Evolutionary conservation across 2,888 invertebrate species (phyloP).

Genomic region (Meloe dianella): DNA sequence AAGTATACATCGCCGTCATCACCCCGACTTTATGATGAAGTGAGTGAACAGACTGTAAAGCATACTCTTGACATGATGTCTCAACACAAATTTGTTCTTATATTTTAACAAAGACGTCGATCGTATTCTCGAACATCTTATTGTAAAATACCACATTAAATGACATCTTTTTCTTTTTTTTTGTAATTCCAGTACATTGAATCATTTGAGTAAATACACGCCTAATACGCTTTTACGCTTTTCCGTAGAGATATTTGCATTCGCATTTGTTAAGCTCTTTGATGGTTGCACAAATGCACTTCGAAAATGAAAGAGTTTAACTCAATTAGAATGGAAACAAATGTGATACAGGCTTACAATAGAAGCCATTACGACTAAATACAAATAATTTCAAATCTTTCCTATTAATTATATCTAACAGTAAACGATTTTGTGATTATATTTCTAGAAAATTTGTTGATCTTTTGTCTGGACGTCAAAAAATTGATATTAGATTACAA

Average conservation of each 20-base stretch:
- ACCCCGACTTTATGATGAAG: background rate
- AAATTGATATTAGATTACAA: constrained; percentile 22
- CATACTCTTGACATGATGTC: background rate
- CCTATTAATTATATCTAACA: background rate
- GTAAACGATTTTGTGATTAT: background rate
- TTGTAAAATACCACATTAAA: background rate
- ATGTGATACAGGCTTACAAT: background rate
- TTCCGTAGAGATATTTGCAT: background rate
- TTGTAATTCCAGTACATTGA: no score
- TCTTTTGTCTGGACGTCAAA: constrained; percentile 11
- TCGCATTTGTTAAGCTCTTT: constrained; percentile 14
- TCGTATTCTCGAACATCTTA: background rate
- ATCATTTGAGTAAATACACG: no score
- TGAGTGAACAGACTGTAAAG: background rate
- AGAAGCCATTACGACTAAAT: background rate
- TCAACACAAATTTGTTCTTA: constrained; percentile 15
- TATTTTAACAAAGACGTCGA: constrained; percentile 13
- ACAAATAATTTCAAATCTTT: constrained; percentile 1
- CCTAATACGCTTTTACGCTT: background rate
- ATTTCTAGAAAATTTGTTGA: constrained; percentile 18
- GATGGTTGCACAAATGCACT: background rate
- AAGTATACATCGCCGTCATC: no score
- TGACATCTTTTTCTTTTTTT: no score
- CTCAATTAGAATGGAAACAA: background rate
- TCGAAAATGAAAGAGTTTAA: constrained; percentile 10